Evolutionary conservation across 2,888 invertebrate genomes (phyloP).

Genomic region (Drosophila antonietae): DNA sequence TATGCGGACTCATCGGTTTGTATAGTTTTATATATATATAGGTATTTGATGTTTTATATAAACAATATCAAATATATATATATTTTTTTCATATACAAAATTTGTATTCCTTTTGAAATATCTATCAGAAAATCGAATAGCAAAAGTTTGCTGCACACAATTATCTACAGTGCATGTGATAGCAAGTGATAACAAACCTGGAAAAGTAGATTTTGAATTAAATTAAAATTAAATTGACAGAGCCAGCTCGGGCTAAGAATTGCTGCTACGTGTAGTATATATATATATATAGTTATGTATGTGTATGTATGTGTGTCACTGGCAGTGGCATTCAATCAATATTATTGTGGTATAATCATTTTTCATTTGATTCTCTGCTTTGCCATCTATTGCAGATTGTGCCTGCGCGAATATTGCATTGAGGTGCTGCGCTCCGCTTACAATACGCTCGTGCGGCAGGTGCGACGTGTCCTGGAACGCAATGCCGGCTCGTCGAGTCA

Average conservation of each 20-base stretch:
- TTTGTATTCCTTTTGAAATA: too few species aligned
- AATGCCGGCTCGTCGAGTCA: conserved; percentile 89
- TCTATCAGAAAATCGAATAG: neutral
- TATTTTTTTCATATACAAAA: too few species aligned
- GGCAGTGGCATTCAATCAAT: conserved; percentile 69
- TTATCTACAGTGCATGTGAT: neutral
- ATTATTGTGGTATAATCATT: conserved; percentile 77
- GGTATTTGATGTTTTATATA: neutral
- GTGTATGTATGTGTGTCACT: conserved; percentile 4
- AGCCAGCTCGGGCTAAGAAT: neutral
- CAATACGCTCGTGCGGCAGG: conserved; percentile 95
- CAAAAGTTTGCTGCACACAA: neutral
- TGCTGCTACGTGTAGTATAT: neutral
- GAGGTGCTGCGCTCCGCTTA: conserved; percentile 96
- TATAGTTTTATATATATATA: neutral
- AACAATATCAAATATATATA: too few species aligned
- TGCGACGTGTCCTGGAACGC: conserved; percentile 90
- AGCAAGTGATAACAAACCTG: neutral
- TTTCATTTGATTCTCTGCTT: conserved; percentile 56
- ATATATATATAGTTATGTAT: conserved; percentile 4
- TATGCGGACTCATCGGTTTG: neutral
- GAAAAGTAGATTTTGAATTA: conserved; percentile 1
- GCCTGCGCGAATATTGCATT: conserved; percentile 96
- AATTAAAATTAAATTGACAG: neutral
- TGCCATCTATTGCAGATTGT: conserved; percentile 86